Conservation (phyloP, 2,797 vertebrate genomes). For the Schizopygopsis pylzovi region DNA sequence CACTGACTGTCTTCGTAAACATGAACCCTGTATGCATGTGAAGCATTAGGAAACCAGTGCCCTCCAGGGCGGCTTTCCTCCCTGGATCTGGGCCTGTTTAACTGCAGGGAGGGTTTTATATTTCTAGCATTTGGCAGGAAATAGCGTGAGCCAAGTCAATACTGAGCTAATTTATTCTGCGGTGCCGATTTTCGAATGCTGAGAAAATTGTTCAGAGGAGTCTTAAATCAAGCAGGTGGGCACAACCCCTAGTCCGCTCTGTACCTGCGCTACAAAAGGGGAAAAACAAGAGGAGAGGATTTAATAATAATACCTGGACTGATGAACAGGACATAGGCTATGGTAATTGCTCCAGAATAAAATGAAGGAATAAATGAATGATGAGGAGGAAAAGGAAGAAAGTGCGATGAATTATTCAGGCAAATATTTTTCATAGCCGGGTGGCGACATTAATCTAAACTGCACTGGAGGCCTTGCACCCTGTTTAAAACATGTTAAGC, state of each 20-base stretch:
- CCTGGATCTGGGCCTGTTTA: conserved; percentile 39
- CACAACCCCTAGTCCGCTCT: conserved; percentile 15
- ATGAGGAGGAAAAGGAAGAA: conserved; percentile 50
- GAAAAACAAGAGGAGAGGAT: conserved; percentile 39
- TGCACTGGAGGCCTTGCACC: conserved; percentile 43
- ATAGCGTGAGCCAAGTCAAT: conserved; percentile 25
- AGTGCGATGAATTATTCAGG: conserved; percentile 60
- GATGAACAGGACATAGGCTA: conserved; percentile 38
- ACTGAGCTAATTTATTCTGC: conserved; percentile 47
- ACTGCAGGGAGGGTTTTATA: conserved; percentile 39
- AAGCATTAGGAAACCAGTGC: conserved; percentile 48
- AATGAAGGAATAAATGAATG: conserved; percentile 51
- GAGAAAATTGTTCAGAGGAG: conserved; percentile 34
- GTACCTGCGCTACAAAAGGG: conserved; percentile 29
- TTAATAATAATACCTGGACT: conserved; percentile 43
- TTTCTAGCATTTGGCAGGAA: conserved; percentile 32
- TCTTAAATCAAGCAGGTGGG: conserved; percentile 45
- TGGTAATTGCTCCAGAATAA: conserved; percentile 51
- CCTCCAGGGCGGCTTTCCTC: conserved; percentile 35
- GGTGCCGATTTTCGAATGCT: conserved; percentile 18
- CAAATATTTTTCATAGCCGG: conserved; percentile 54
- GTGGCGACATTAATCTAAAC: conserved; percentile 61
- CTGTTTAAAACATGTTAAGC: conserved; percentile 57
- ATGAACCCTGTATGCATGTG: conserved; percentile 16
- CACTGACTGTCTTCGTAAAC: conserved; percentile 18